Conservation (phyloP, 2,888 invertebrate species). For the Amiota communis region DNA sequence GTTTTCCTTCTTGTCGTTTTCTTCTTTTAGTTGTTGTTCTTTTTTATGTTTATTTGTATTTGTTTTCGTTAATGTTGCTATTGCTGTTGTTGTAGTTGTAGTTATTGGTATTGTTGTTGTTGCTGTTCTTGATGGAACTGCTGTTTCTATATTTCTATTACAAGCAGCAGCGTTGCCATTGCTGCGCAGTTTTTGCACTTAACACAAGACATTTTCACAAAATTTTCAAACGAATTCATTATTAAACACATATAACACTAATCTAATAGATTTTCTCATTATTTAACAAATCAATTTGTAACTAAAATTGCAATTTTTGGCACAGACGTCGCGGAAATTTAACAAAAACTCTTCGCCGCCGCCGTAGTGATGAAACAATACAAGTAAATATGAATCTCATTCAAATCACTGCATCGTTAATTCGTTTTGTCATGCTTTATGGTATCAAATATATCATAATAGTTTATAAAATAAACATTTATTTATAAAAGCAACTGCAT, state of each 20-base stretch:
- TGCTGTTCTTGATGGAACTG: constrained; percentile 34
- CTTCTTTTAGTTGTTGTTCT: neutral
- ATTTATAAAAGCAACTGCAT: too few relatives aligned
- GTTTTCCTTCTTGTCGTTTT: constrained; percentile 14
- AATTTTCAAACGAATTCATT: constrained; percentile 6
- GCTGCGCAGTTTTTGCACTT: constrained; percentile 12
- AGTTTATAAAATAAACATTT: too few relatives aligned
- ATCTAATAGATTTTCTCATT: constrained; percentile 27
- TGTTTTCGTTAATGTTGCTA: constrained; percentile 35
- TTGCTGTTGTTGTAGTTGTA: constrained; percentile 28
- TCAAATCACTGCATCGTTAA: too few relatives aligned
- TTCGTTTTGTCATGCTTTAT: too few relatives aligned
- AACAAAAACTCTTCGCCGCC: constrained; percentile 13
- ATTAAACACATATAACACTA: constrained; percentile 47
- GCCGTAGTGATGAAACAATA: neutral
- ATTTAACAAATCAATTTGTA: constrained; percentile 23
- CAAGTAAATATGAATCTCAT: neutral
- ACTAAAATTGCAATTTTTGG: constrained; percentile 57
- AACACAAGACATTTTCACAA: constrained; percentile 5
- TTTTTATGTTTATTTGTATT: too few relatives aligned
- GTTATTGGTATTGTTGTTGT: constrained; percentile 31
- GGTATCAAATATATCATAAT: too few relatives aligned
- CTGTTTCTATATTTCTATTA: constrained; percentile 35
- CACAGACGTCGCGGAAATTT: constrained; percentile 65
- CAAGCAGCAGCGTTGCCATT: constrained; percentile 30